A percentile compares a stretch with the other conserved stretches of the same genome.
phyloP scores from a whole-genome alignment of 2,888 invertebrate genomes.

The Parasteatoda lunata region DNA sequence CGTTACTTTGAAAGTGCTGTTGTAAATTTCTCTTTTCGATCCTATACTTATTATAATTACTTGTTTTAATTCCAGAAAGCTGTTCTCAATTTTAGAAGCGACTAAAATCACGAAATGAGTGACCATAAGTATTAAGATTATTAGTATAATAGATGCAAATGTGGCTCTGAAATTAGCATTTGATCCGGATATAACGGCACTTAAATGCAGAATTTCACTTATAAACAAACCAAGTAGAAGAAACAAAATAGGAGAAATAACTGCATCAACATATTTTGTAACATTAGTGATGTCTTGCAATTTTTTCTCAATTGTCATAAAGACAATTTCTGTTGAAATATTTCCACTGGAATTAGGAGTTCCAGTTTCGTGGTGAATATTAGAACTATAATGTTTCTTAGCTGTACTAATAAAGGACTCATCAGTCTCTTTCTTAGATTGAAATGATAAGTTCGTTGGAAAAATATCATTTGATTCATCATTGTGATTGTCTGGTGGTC shows the following conservation, averaged over 20 bases:
- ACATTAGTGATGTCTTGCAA: neutral
- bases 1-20: neutral
- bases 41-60: neutral
- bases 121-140: neutral
- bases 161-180: neutral
- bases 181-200: neutral
- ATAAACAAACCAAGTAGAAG: constrained; percentile 3
- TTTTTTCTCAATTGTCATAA: neutral
- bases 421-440: too few species aligned
- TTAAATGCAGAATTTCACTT: constrained; percentile 12
- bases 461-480: too few species aligned
- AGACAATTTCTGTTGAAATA: too few species aligned
- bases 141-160: neutral
- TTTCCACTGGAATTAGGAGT: too few species aligned
- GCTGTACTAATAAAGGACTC: too few species aligned
- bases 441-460: too few species aligned
- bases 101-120: neutral
- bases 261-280: neutral
- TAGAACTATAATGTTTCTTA: too few species aligned
- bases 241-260: constrained; percentile 8
- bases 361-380: too few species aligned
- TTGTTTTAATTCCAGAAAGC: constrained; percentile 3
- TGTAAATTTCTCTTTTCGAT: neutral
- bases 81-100: constrained; percentile 10
- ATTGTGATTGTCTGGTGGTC: too few species aligned